These are phyloP conservation scores for Lordiphosa fenestrarum DNA, from an alignment of 2,888 invertebrate species.

Conservation along the genomic window DNA sequence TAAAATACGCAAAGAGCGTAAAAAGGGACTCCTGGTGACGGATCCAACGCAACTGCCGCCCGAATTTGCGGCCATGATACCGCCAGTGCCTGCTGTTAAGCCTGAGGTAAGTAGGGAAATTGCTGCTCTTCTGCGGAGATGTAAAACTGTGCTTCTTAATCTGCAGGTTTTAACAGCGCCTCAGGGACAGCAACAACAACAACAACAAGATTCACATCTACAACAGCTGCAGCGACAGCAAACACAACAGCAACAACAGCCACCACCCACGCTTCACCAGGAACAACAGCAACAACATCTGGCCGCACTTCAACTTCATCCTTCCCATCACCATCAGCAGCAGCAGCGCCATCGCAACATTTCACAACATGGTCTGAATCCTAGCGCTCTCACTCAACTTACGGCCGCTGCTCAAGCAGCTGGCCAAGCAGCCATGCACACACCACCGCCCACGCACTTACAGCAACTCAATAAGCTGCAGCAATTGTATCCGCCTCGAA, in stretches of 20 bases:
- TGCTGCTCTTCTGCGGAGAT: too few relatives aligned
- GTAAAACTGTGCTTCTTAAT: not conserved
- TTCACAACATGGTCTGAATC: constrained; percentile 20
- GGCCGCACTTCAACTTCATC: constrained; percentile 23
- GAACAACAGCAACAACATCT: constrained; percentile 41
- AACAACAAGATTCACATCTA: constrained; percentile 33
- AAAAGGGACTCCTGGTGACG: constrained; percentile 74
- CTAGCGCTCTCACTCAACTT: constrained; percentile 50
- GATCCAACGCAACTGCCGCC: constrained; percentile 70
- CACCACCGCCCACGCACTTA: constrained; percentile 61
- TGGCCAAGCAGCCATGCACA: constrained; percentile 1
- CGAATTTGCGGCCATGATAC: constrained; percentile 72
- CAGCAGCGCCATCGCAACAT: constrained; percentile 46
- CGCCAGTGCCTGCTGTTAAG: constrained; percentile 68
- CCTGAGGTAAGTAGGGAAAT: constrained; percentile 64
- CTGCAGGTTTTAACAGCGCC: constrained; percentile 20
- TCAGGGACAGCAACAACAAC: constrained; percentile 37
- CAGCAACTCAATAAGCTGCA: constrained; percentile 73
- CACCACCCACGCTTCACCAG: constrained; percentile 47
- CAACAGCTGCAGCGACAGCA: constrained; percentile 36
- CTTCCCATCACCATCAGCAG: constrained; percentile 31
- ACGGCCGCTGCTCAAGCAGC: constrained; percentile 34
- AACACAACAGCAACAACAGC: constrained; percentile 39
- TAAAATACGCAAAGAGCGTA: constrained; percentile 78
- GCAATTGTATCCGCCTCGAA: constrained; percentile 75